These are phyloP conservation scores for Callimico goeldii DNA, from an alignment of 2,797 vertebrate genomes.

Conservation along the genomic window DNA sequence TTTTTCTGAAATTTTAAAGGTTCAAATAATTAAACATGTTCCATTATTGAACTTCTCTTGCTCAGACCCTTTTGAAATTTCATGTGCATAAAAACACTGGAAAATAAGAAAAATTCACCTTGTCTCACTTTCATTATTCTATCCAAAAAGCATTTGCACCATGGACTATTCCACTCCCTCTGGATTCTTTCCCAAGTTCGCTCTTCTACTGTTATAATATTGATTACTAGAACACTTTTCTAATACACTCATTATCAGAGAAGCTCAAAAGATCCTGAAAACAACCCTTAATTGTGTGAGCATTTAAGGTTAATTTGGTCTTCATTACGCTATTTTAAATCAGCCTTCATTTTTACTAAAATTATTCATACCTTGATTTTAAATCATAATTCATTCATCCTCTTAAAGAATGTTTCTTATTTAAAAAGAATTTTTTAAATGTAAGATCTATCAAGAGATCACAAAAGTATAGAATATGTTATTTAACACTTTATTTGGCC, in stretches of 20 bases:
- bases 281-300: slow-evolving; percentile 22
- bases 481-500: slow-evolving; percentile 80
- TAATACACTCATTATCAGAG: slow-evolving; percentile 38
- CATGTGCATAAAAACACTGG: background rate
- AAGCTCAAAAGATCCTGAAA: background rate
- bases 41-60: background rate
- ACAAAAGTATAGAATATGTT: slow-evolving; percentile 65
- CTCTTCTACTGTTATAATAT: background rate
- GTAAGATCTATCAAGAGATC: slow-evolving; percentile 60
- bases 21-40: background rate
- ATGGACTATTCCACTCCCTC: background rate
- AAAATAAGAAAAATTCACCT: background rate
- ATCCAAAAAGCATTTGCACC: background rate
- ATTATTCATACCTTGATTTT: slow-evolving; percentile 37
- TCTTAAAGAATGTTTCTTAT: background rate
- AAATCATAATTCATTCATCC: background rate
- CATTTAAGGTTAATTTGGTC: slow-evolving; percentile 27
- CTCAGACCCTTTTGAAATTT: background rate
- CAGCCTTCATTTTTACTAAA: background rate
- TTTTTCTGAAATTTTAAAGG: background rate
- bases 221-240: slow-evolving; percentile 11
- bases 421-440: background rate
- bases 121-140: background rate
- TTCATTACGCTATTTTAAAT: slow-evolving; percentile 34
- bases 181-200: background rate